Base-by-base conservation (phyloP, 2,113 vertebrate species). In the Chrysemys picta region DNA sequence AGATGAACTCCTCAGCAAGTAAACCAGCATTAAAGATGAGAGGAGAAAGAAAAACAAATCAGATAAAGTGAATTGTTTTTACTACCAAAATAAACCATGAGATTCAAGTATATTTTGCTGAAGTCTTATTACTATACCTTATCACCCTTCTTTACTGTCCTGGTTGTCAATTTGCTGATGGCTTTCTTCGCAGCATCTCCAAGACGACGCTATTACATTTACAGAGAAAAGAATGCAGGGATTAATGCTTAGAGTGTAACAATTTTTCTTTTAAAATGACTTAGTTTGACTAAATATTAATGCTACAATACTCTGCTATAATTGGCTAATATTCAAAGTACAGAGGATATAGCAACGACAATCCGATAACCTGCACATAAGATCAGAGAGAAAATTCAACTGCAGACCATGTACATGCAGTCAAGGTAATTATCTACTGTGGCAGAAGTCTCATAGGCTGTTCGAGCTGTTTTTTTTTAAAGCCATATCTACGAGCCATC, bases 151-250 rank as follows among this genome's bases (percentile, higher is more conserved):
- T 99, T 99, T 91, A 99, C 99, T 38, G 99, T 99, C 96, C 99
- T 99, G 5, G 99, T 99, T 80, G 99, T 99, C 95, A 99, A 93
- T 98, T 99, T 99, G 95, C 99, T 98, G 13, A 99, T 99, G 90
- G 99, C 99, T 98, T 99, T 99, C 97, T 99, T 99, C 24, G 99
- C 99, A 92, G 99, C 99, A 97, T 99, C 99, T 92, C 99, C 99
- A 75, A 99, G 99, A 49, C 99, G 99, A 97, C 99, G 99, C 99
- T 99, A 97, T 92, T 94, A 92, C 98, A 97, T 96, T 84, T 85
- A 95, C 13, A 98, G 88, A 96, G 85, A 97, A 91, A 96, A 95
- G 85, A 93, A 95, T 89, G 96, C 21, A 97, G 42, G 84, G 80
- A 95, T 97, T 97, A 97, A 94, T 45, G 62, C 76, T 82, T 87